Base-by-base conservation (phyloP, 2,888 invertebrate genomes). In the Artemia sinica region DNA sequence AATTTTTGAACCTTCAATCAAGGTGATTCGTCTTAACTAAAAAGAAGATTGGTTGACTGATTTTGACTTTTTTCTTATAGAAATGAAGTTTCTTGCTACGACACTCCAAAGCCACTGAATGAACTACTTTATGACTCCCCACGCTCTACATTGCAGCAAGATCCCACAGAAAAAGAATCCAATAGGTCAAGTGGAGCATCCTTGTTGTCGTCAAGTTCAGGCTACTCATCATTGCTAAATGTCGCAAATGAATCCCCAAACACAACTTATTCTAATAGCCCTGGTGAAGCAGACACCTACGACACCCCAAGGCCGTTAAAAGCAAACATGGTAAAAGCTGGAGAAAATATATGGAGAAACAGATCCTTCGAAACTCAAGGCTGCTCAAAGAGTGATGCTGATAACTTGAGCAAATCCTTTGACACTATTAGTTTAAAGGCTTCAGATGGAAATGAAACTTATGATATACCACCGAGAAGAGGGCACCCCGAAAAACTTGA, bases 401-500 rank as follows among this genome's bases (percentile, higher is more conserved):
- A 58, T 18, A n/a, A 18, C 10, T 9, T 18, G 10, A 9, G 14
- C 10, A 58, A 58, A 58, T 58, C 58, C 14, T n/a, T 58, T n/a
- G 58, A 58, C 58, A n/a, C 18, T n/a, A 10, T 14, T 58, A 58
- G 8, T 7, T 28, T 28, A 28, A 4, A 28, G 1, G n/a, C 58
- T 58, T 14, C 14, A 8, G 58, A 58, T 18, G n/a, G 14, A n/a
- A 8, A 86, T 67, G 86, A 85, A 77, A 78, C 86, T 72, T 87
- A 86, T 78, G 85, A 86, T 77, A 81, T 84, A 76, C 83, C 84
- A 71, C 81, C 81, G 12, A 78, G 75, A 71, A 76, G 77, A 70
- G 76, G 71, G 13, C 69, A 70, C 74, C n/a, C 18, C 18, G n/a
- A 18, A 1, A 72, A 72, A 67, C 69, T 69, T 41, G 72, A 75